Conservation (phyloP, 2,113 vertebrate genomes). For the Oryzias javanicus region DNA sequence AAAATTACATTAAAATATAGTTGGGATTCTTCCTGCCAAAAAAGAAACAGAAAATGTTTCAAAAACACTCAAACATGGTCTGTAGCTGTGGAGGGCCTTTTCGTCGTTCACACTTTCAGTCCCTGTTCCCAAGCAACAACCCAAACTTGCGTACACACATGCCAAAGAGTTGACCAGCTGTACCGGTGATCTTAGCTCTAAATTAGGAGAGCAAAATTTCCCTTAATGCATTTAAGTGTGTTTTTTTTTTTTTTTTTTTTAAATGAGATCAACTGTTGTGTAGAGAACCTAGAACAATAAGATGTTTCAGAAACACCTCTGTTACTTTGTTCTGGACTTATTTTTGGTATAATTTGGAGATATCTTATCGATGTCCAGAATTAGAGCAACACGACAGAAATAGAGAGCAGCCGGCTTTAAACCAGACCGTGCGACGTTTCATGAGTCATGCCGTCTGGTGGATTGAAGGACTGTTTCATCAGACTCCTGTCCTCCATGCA, state of each 20-base stretch:
- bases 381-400: conserved; percentile 34
- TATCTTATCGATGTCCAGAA: conserved; percentile 28
- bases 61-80: conserved; percentile 1
- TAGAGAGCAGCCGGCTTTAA: conserved; percentile 20
- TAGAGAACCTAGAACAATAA: conserved; percentile 16
- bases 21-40: neutral
- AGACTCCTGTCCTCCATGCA: neutral
- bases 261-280: conserved; percentile 30
- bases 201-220: conserved; percentile 4
- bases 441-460: conserved; percentile 9
- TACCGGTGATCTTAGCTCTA: conserved; percentile 17
- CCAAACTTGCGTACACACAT: conserved; percentile 63
- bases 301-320: conserved; percentile 4
- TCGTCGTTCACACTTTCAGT: conserved; percentile 33
- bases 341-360: conserved; percentile 29
- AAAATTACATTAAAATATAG: neutral
- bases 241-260: neutral
- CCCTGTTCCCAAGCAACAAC: conserved; percentile 55
- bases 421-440: conserved; percentile 13
- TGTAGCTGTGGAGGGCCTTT: conserved; percentile 16
- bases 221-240: conserved; percentile 7
- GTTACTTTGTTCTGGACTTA: conserved; percentile 18
- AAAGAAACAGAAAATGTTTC: neutral
- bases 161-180: conserved; percentile 43
- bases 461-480: conserved; percentile 3